Base-by-base conservation (phyloP, 2,113 vertebrate species). In the Microcebus griseorufus region DNA sequence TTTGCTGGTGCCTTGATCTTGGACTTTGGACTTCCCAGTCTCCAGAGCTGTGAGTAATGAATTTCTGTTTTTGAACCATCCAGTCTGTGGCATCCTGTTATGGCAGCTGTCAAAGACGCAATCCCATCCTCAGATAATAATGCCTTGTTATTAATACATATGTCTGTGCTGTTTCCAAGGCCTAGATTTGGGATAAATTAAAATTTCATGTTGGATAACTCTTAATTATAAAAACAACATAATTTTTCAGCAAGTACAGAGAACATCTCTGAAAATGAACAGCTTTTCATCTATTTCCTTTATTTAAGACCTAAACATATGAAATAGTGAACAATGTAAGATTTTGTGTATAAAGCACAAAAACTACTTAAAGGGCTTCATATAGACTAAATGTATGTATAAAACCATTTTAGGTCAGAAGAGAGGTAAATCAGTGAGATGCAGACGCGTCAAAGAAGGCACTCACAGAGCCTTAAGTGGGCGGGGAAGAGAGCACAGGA, bases 131-230 rank as follows among this genome's bases (percentile, higher is more conserved):
- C 10, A 64, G 4, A 42, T 91, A 64, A 45, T 3, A 75, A 53
- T n/a, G 11, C 39, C 27, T 5, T 18, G 9, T 90, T 55, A 55
- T 55, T 55, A 55, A 18, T 55, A 85, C 39, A 23, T 27, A 17
- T 34, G 2, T 53, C 78, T 91, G 20, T 34, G 34, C 62, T 85
- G 53, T 79, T 89, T 85, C 29, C 48, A 70, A 93, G 58, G 12
- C 69, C n/a, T 67, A 60, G 13, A 78, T 76, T 85, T 81, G 45
- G 78, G 37, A 16, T 14, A 48, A 55, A 51, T 53, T 96, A 95
- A 88, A 93, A 64, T 53, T 67, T 89, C n/a, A 29, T 82, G 4
- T 27, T 80, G 18, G 12, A 69, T 69, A 95, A 39, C 17, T 91
- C n/a, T 84, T 80, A 12, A 23, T 89, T 55, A 70, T 29, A 89